Conservation (phyloP, 2,888 invertebrate species). For the Acrobasis consociella region DNA sequence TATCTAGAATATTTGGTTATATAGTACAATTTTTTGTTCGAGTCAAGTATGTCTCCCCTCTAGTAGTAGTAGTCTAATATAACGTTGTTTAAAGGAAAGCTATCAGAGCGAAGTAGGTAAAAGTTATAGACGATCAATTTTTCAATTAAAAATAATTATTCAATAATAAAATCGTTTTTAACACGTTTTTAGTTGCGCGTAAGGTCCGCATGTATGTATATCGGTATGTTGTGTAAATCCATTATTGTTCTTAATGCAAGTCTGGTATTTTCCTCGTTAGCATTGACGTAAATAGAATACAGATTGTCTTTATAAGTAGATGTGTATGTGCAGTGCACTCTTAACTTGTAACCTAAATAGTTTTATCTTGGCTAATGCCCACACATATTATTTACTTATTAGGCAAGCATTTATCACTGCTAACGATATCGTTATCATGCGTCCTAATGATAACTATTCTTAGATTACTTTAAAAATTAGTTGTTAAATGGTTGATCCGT, state of each 20-base stretch:
- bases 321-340: slow-evolving; percentile 30
- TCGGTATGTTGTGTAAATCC: not conserved
- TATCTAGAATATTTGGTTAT: too few relatives aligned
- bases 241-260: not conserved
- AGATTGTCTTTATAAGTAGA: slow-evolving; percentile 26
- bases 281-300: slow-evolving; percentile 26
- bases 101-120: too few relatives aligned
- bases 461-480: slow-evolving; percentile 14
- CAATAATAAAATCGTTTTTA: too few relatives aligned
- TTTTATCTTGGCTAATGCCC: slow-evolving; percentile 59
- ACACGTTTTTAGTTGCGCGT: too few relatives aligned
- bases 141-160: too few relatives aligned
- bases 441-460: slow-evolving; percentile 16
- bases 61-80: too few relatives aligned
- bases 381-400: slow-evolving; percentile 47
- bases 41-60: too few relatives aligned
- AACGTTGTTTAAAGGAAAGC: too few relatives aligned
- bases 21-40: too few relatives aligned
- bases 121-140: too few relatives aligned
- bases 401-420: slow-evolving; percentile 16
- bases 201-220: too few relatives aligned
- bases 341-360: slow-evolving; percentile 54
- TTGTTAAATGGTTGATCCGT: slow-evolving; percentile 3
- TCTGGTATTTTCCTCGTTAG: slow-evolving; percentile 31
- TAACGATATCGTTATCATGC: slow-evolving; percentile 20